These are phyloP conservation scores for Spea hammondii DNA, from an alignment of 2,797 vertebrate species.

Conservation along the genomic window DNA sequence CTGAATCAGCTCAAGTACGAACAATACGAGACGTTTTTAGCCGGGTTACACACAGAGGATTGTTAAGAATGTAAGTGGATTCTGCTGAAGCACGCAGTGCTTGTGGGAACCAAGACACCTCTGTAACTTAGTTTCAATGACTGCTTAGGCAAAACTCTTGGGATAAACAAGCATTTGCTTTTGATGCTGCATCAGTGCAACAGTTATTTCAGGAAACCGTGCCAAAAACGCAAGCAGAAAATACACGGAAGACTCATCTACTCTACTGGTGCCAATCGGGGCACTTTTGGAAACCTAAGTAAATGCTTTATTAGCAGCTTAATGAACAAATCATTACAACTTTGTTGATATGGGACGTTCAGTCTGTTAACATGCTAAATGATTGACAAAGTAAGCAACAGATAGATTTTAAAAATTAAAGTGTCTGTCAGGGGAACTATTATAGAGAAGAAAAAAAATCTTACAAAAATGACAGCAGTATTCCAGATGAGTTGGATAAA, in stretches of 20 bases:
- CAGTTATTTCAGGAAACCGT: neutral
- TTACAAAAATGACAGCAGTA: no score
- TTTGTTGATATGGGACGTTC: neutral
- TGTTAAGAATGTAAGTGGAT: conserved; percentile 46
- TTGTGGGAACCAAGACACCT: conserved; percentile 39
- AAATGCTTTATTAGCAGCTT: conserved; percentile 20
- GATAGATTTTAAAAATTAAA: no score
- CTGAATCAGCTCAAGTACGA: conserved; percentile 46
- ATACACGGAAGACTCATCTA: neutral
- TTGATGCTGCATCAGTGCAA: neutral
- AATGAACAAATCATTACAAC: conserved; percentile 23
- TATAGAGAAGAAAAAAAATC: no score
- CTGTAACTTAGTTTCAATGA: conserved; percentile 37
- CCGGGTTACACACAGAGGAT: conserved; percentile 28
- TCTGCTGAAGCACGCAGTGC: conserved; percentile 40
- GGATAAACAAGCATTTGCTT: conserved; percentile 15
- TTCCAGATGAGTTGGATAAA: no score
- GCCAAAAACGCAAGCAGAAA: neutral
- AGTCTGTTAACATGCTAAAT: neutral
- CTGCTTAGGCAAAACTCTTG: conserved; percentile 34
- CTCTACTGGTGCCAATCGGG: neutral
- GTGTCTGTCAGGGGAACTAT: no score
- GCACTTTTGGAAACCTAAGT: conserved; percentile 13
- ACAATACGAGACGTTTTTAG: conserved; percentile 20
- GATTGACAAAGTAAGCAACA: neutral